Conservation (phyloP, 2,113 vertebrate species). For the Girardinichthys multiradiatus region DNA sequence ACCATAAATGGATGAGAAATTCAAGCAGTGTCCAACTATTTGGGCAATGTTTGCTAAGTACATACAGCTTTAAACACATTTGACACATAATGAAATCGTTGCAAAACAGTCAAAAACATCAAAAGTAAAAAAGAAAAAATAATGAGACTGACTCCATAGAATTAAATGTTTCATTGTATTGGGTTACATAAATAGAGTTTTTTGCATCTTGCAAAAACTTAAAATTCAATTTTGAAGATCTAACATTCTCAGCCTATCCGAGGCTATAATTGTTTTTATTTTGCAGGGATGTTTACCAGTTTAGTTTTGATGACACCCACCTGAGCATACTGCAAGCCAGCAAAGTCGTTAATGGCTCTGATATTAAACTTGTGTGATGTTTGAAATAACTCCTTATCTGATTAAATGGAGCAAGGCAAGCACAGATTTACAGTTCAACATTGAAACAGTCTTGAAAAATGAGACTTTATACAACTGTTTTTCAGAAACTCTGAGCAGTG, state of each 20-base stretch:
- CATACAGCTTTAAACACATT: neutral
- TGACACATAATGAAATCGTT: neutral
- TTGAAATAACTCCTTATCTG: slow-evolving; percentile 73
- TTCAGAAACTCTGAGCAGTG: slow-evolving; percentile 56
- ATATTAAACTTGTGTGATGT: slow-evolving; percentile 58
- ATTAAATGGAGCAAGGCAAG: slow-evolving; percentile 59
- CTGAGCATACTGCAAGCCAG: slow-evolving; percentile 51
- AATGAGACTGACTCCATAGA: slow-evolving; percentile 14
- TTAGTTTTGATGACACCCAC: slow-evolving; percentile 56
- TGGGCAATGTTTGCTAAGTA: neutral
- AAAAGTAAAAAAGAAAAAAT: slow-evolving; percentile 14
- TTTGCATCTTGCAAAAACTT: slow-evolving; percentile 39
- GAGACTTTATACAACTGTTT: slow-evolving; percentile 71
- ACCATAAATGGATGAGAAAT: neutral
- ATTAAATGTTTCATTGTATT: slow-evolving; percentile 28
- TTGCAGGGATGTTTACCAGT: slow-evolving; percentile 41
- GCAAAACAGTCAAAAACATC: slow-evolving; percentile 8
- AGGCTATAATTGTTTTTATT: slow-evolving; percentile 51
- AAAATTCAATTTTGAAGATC: slow-evolving; percentile 32
- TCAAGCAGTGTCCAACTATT: neutral
- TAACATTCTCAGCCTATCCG: slow-evolving; percentile 32
- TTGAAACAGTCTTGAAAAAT: slow-evolving; percentile 66
- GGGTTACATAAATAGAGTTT: slow-evolving; percentile 31
- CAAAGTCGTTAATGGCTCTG: slow-evolving; percentile 64
- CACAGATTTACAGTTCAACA: slow-evolving; percentile 76